phyloP scores from a whole-genome alignment of 2,888 invertebrate species.

The Eupithecia dodoneata region DNA sequence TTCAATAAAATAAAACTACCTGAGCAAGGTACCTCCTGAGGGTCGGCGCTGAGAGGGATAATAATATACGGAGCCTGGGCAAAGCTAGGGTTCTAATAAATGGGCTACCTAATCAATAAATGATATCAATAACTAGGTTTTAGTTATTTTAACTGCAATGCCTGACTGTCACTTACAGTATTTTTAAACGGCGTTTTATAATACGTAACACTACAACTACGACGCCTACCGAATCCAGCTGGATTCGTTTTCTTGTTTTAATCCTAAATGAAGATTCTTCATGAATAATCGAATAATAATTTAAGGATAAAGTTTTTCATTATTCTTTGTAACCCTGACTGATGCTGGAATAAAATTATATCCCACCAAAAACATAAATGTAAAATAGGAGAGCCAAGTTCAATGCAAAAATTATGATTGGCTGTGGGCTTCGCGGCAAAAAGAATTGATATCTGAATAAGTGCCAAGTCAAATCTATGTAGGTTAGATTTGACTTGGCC shows the following conservation, averaged over 20 bases:
- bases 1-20: slow-evolving; percentile 46
- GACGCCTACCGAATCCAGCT: no score
- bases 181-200: neutral
- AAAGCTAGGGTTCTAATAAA: neutral
- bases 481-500: no score
- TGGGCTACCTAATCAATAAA: neutral
- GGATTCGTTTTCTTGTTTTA: no score
- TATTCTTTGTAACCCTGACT: neutral
- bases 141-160: neutral
- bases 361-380: no score
- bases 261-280: neutral
- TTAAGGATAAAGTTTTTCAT: neutral
- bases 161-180: neutral
- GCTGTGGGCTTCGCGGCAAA: no score
- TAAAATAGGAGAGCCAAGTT: no score
- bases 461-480: no score
- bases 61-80: neutral
- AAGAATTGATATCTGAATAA: no score
- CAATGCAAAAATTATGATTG: no score
- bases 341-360: no score
- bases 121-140: neutral
- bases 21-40: slow-evolving; percentile 36
- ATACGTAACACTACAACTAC: no score
- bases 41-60: slow-evolving; percentile 20
- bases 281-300: neutral